Evolutionary conservation across 2,888 invertebrate species (phyloP).

Genomic region (Melinaea marsaeus): DNA sequence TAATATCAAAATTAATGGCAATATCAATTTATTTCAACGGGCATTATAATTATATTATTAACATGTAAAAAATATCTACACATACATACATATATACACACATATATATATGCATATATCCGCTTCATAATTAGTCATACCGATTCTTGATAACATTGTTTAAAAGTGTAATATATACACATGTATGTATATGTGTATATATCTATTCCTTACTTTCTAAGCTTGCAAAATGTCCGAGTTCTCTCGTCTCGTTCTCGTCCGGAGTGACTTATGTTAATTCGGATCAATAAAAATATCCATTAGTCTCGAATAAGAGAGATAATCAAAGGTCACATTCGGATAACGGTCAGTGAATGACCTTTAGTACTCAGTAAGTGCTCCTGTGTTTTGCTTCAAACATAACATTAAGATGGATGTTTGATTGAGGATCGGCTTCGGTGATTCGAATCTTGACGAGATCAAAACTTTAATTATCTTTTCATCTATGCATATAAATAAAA

Average conservation of each 20-base stretch:
- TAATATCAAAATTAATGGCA: too few species aligned
- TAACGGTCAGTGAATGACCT: slow-evolving; percentile 31
- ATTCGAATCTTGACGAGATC: too few species aligned
- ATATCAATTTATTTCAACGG: too few species aligned
- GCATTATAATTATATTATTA: too few species aligned
- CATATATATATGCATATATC: too few species aligned
- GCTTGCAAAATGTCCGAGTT: background rate
- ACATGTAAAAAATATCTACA: too few species aligned
- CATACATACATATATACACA: too few species aligned
- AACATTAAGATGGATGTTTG: background rate
- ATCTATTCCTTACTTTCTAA: background rate
- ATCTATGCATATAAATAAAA: too few species aligned
- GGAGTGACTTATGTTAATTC: slow-evolving; percentile 45
- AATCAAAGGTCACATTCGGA: slow-evolving; percentile 54
- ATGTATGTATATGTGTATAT: background rate
- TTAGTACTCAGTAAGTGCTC: slow-evolving; percentile 34
- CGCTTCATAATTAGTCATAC: too few species aligned
- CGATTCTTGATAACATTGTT: too few species aligned
- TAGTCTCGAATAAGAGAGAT: slow-evolving; percentile 43
- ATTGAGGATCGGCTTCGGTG: too few species aligned
- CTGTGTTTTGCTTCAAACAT: slow-evolving; percentile 19
- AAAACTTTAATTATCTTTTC: too few species aligned
- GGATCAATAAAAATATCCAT: slow-evolving; percentile 39
- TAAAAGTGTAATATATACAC: background rate
- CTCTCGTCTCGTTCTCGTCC: background rate